Evolutionary conservation across 2,888 invertebrate species (phyloP).

Genomic region (Cryptus viduatorius): DNA sequence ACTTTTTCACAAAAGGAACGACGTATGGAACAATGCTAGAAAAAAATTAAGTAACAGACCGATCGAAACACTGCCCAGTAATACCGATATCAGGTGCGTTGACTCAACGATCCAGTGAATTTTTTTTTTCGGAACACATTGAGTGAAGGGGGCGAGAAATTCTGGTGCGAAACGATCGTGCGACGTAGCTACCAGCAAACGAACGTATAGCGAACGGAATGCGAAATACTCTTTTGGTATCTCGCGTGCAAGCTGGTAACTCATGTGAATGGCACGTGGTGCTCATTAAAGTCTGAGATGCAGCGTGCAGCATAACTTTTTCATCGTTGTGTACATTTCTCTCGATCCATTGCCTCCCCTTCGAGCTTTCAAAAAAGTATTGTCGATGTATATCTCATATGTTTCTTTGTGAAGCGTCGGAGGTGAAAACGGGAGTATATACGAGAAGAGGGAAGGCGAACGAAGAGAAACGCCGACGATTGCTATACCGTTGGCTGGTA

Average conservation of each 20-base stretch:
- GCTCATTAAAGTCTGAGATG: conserved; percentile 17
- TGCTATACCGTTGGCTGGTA: conserved; percentile 13
- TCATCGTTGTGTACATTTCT: neutral
- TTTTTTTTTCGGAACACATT: neutral
- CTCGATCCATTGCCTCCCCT: neutral
- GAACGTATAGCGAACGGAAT: neutral
- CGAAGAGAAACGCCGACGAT: conserved; percentile 60
- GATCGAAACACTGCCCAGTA: neutral
- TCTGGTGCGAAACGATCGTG: conserved; percentile 11
- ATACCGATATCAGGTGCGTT: neutral
- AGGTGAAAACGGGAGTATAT: conserved; percentile 13
- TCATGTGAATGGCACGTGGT: neutral
- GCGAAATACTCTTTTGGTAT: neutral
- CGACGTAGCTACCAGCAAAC: neutral
- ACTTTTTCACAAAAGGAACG: neutral
- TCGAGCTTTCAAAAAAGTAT: conserved; percentile 10
- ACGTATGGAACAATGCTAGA: neutral
- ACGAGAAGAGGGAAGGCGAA: conserved; percentile 3
- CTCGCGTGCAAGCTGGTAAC: conserved; percentile 7
- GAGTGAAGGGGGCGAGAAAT: neutral
- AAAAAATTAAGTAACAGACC: neutral
- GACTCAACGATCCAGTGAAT: neutral
- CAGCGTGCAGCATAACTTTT: neutral
- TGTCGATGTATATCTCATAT: conserved; percentile 13
- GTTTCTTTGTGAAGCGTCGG: conserved; percentile 41